Percentiles rank a stretch among this genome's conserved stretches.
Conservation (phyloP, 2,113 vertebrate species). For the Vanacampus margaritifer region DNA sequence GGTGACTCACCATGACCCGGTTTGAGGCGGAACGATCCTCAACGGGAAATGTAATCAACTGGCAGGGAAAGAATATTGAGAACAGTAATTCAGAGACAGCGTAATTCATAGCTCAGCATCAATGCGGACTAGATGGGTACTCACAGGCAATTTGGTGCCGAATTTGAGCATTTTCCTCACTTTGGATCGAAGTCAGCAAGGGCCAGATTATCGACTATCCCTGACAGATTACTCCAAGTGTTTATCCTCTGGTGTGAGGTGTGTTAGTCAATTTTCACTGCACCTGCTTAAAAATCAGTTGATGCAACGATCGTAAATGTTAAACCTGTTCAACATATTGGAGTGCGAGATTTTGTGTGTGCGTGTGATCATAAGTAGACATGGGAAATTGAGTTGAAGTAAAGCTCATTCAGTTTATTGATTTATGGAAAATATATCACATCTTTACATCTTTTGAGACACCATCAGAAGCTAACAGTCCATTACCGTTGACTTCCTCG, state of each 20-base stretch:
- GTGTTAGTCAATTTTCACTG: no score
- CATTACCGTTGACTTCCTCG: conserved; percentile 33
- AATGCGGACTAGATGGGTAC: neutral
- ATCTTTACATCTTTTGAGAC: conserved; percentile 61
- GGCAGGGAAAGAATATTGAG: neutral
- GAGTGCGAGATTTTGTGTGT: no score
- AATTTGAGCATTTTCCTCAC: no score
- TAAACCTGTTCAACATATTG: no score
- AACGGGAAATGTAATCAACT: conserved; percentile 23
- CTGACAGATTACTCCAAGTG: no score
- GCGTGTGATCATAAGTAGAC: neutral
- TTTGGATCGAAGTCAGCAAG: no score
- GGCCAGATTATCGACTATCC: no score
- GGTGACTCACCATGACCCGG: conserved; percentile 28
- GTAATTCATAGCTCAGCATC: neutral
- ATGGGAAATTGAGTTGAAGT: conserved; percentile 36
- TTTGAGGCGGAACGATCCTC: conserved; percentile 18
- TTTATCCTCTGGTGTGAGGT: no score
- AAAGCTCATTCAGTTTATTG: conserved; percentile 72
- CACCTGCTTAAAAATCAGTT: no score
- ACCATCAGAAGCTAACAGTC: conserved; percentile 59
- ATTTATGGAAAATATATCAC: conserved; percentile 72
- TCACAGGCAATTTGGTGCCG: no score
- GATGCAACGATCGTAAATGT: no score
- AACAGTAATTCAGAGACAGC: neutral